phyloP scores from a whole-genome alignment of 2,113 vertebrate genomes.

The Mobula birostris region DNA sequence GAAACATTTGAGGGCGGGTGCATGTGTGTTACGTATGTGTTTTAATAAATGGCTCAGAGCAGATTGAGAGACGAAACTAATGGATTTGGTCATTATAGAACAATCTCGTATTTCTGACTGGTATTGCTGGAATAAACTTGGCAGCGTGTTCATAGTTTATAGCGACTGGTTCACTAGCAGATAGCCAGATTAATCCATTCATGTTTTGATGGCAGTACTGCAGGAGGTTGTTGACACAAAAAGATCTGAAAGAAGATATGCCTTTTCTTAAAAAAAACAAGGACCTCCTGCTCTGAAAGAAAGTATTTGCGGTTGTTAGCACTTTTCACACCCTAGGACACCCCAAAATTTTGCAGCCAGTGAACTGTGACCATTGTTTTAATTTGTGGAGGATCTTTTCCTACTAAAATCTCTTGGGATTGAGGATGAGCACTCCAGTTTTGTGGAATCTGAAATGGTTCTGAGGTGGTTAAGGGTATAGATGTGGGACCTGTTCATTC shows the following conservation, averaged over 20 bases:
- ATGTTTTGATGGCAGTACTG: background rate
- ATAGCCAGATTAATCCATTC: background rate
- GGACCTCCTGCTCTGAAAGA: background rate
- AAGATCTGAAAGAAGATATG: background rate
- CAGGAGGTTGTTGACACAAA: background rate
- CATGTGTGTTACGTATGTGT: background rate
- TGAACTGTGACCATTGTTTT: background rate
- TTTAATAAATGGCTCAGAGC: background rate
- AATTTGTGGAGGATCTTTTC: background rate
- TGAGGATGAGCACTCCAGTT: no score
- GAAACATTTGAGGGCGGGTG: background rate
- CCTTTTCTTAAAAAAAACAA: background rate
- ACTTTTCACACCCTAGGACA: background rate
- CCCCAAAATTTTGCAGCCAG: background rate
- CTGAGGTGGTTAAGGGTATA: no score
- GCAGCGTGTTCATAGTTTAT: background rate
- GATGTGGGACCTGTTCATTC: no score
- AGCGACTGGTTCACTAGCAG: background rate
- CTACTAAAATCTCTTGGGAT: no score
- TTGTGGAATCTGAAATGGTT: no score
- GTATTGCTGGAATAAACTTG: background rate
- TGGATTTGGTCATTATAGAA: background rate
- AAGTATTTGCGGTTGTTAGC: background rate
- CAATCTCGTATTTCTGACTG: background rate
- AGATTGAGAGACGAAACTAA: background rate